Percentiles rank a stretch among this genome's conserved stretches.
Conservation (phyloP, 2,888 invertebrate genomes). For the Dysmachus trigonus region DNA sequence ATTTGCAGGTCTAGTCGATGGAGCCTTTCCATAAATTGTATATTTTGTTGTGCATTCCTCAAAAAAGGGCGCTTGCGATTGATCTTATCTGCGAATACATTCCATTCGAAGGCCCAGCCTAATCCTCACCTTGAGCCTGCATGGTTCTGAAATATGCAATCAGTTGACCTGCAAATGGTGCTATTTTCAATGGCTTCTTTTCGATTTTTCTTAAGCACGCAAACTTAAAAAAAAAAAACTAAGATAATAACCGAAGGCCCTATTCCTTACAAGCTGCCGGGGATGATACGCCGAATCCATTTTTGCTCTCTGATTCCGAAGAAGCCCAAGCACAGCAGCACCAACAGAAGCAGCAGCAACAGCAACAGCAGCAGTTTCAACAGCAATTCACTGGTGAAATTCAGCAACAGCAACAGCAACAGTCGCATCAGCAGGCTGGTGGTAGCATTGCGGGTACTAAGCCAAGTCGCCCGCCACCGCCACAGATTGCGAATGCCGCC, state of each 20-base stretch:
- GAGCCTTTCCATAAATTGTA: background rate
- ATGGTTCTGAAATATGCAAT: background rate
- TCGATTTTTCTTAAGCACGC: background rate
- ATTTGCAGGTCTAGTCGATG: background rate
- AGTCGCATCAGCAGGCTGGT: constrained; percentile 37
- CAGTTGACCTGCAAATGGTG: background rate
- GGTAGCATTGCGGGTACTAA: constrained; percentile 31
- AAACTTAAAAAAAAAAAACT: background rate
- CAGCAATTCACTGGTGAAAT: constrained; percentile 40
- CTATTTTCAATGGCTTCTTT: background rate
- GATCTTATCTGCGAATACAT: background rate
- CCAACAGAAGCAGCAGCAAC: constrained; percentile 48
- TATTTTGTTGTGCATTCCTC: background rate
- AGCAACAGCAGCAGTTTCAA: constrained; percentile 51
- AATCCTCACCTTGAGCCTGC: background rate
- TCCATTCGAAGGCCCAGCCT: background rate
- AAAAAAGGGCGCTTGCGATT: background rate
- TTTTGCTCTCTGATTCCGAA: constrained; percentile 57
- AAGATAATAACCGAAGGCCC: constrained; percentile 30
- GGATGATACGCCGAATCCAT: constrained; percentile 61
- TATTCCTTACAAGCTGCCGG: constrained; percentile 51
- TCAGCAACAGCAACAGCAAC: constrained; percentile 38
- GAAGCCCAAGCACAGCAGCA: constrained; percentile 47
- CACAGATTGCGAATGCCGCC: constrained; percentile 55
- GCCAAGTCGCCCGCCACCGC: constrained; percentile 64